Base-by-base conservation (phyloP, 2,113 vertebrate species). In the Henicopernis longicauda region DNA sequence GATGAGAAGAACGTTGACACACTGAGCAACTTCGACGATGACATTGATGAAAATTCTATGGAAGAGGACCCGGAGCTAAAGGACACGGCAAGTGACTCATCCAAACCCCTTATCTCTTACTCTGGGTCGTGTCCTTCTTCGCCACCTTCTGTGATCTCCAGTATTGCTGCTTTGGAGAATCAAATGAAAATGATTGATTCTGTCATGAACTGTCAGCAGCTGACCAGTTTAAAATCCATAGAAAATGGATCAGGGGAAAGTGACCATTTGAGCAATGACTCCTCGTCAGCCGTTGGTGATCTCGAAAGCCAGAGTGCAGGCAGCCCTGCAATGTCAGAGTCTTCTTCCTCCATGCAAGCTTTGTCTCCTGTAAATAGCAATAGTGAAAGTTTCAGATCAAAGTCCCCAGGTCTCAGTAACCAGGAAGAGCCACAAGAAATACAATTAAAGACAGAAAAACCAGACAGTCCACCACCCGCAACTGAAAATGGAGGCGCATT, bases 101-200 rank as follows among this genome's bases (percentile, higher is more conserved):
- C 96, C 42, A 99, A 99, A 95, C 98, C 98, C 3, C 98, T 98
- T 6, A 98, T 98, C 49, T 97, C 98, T 58, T 99, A 98, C 93
- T 97, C 98, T 21, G 97, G 98, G 80, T 99, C 98, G 3, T 98
- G 99, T 90, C 99, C 99, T 17, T 97, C 98, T 93, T 99, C 99
- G 0, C 99, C 99, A 3, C 99, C 99, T 65, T 99, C 99, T 4
- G 99, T 99, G 82, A 99, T 99, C 92, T 99, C 99, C 94, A 99
- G 99, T 98, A 99, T 99, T 50, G 99, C 99, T 65, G 99, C 99
- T 70, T 98, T 99, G 96, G 99, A 99, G 98, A 99, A 99, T 97
- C 99, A 99, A 97, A 99, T 99, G 99, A 99, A 99, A 96, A 99
- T 99, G 98, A 99, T 99, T 45, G 99, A 99, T 98, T 99, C 99